A percentile compares a stretch with the other conserved stretches of the same genome.
Conservation (phyloP, 2,888 invertebrate genomes). For the Perizoma affinitatum region DNA sequence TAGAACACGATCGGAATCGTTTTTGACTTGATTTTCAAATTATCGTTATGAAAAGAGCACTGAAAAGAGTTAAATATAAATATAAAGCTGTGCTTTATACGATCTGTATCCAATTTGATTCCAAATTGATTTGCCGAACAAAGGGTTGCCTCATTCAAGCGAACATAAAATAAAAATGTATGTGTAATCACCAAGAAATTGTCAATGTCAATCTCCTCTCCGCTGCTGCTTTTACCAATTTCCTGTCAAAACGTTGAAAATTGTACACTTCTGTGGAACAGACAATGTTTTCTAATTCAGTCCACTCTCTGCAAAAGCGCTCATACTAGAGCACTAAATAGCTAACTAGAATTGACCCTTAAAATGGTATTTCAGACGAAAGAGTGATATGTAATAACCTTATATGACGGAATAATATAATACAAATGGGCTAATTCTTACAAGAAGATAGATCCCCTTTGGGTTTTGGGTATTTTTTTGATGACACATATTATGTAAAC, state of each 20-base stretch:
- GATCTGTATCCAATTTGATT: background rate
- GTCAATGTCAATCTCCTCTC: constrained; percentile 81
- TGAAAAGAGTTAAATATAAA: background rate
- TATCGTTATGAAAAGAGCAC: too few species aligned
- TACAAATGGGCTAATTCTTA: too few species aligned
- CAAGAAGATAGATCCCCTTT: too few species aligned
- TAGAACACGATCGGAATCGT: background rate
- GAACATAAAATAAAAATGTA: constrained; percentile 46
- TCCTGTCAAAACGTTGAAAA: constrained; percentile 74
- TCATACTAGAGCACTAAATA: constrained; percentile 8
- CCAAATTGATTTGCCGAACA: constrained; percentile 28
- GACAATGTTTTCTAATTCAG: constrained; percentile 44
- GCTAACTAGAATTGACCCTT: too few species aligned
- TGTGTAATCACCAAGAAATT: constrained; percentile 80
- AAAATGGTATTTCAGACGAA: too few species aligned
- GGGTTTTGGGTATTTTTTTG: too few species aligned
- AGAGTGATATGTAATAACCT: too few species aligned
- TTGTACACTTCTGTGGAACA: constrained; percentile 54
- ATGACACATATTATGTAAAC: too few species aligned
- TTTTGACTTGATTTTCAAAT: background rate
- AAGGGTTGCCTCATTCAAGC: constrained; percentile 43
- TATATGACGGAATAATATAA: too few species aligned
- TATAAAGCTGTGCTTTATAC: too few species aligned
- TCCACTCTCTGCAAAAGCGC: constrained; percentile 24
- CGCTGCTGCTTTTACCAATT: constrained; percentile 74